Evolutionary conservation across 2,797 vertebrate species (phyloP), one percentile per base, ranked within the genome.

Genomic region (Sorex maritimensis): DNA sequence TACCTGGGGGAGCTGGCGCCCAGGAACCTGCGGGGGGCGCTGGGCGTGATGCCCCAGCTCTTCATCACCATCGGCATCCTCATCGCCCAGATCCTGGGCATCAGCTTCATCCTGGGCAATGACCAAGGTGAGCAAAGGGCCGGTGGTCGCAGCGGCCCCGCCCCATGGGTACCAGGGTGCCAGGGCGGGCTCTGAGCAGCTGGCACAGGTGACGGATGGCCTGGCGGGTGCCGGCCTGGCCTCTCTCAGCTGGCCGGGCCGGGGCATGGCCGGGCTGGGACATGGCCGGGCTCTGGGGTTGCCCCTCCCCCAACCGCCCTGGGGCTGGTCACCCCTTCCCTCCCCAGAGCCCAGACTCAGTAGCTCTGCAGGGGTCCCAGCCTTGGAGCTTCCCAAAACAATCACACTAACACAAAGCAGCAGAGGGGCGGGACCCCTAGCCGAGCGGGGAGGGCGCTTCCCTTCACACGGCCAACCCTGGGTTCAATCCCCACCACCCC

Each of bases 31-130:
- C 97, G 99, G 95, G 99, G 99, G 68, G 99, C 98, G 0, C 81
- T 99, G 0, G 98, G 99, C 38, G 98, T 99, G 41, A 38, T 99
- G 1, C 99, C 99, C 0, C 97, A 99, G 98, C 98, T 99, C 30
- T 99, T 99, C 97, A 99, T 99, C 98, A 99, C 99, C 0, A 0
- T 99, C 0, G 99, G 99, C 9, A 99, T 99, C 97, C 98, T 99
- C 0, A 84, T 94, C 0, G 99, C 99, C 52, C 99, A 99, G 97
- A 98, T 99, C 77, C 96, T 99, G 0, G 99, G 99, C 13, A 98
- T 99, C 84, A 97, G 96, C 78, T 95, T 30, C 79, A 95, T 99
- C 88, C 98, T 99, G 7, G 99, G 99, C 11, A 99, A 97, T 14
- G 72, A 73, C 19, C 15, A 58, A 95, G 99, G 99, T 99, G 14